These are phyloP conservation scores for Campylomormyrus tamandua DNA, from an alignment of 2,113 vertebrate genomes.

Conservation along the genomic window DNA sequence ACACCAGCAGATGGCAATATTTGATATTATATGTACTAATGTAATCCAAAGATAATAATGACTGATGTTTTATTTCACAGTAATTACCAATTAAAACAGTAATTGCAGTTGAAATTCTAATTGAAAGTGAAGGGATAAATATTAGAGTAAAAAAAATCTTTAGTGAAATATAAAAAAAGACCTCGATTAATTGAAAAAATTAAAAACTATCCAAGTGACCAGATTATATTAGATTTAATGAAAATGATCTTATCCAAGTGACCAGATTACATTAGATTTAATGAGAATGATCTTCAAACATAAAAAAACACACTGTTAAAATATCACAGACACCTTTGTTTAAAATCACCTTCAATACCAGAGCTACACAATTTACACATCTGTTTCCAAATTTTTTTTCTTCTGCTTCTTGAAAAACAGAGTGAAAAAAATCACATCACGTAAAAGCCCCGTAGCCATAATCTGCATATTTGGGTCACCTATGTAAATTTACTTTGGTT, in stretches of 20 bases:
- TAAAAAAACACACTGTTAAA: neutral
- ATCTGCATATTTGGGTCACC: neutral
- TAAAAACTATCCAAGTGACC: neutral
- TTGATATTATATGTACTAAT: neutral
- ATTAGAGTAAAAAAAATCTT: neutral
- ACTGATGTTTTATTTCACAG: neutral
- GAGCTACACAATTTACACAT: neutral
- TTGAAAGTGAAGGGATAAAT: neutral
- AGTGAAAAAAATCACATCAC: neutral
- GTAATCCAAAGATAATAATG: neutral
- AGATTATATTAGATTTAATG: neutral
- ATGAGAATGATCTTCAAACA: neutral
- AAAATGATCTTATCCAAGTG: neutral
- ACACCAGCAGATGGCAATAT: neutral
- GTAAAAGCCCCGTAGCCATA: neutral
- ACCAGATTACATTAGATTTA: neutral
- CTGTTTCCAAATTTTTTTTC: neutral
- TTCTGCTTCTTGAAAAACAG: neutral
- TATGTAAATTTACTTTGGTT: neutral
- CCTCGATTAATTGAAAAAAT: neutral
- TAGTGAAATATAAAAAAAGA: neutral
- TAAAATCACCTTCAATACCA: neutral
- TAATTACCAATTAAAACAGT: neutral
- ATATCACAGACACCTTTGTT: neutral
- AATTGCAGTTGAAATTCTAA: neutral